Conservation (phyloP, 1,140 invertebrate species). For the Formica selysi region DNA sequence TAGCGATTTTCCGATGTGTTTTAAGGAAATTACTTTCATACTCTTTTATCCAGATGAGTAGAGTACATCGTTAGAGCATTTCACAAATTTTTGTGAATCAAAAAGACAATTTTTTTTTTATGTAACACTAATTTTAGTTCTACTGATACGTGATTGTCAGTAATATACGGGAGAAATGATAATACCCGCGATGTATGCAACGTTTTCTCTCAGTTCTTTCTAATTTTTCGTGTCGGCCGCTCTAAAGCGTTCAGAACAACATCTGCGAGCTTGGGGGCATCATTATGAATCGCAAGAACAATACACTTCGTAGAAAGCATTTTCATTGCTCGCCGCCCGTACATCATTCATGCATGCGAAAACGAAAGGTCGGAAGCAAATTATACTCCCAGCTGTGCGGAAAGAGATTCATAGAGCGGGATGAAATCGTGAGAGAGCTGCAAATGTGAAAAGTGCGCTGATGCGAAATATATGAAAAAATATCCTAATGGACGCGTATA, state of each 20-base stretch:
- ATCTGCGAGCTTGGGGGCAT: constrained; percentile 65
- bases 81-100: neutral
- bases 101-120: neutral
- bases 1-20: constrained; percentile 36
- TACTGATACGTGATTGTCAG: neutral
- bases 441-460: neutral
- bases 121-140: neutral
- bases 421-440: constrained; percentile 33
- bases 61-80: neutral
- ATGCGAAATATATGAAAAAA: constrained; percentile 21
- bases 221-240: constrained; percentile 23
- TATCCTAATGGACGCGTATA: constrained; percentile 32
- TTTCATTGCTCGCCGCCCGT: constrained; percentile 61
- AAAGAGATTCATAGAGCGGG: neutral
- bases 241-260: constrained; percentile 5
- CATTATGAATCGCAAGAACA: constrained; percentile 69
- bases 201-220: neutral
- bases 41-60: neutral
- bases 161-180: neutral
- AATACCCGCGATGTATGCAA: neutral
- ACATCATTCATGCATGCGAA: constrained; percentile 52
- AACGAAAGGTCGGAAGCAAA: constrained; percentile 60
- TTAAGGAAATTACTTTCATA: constrained; percentile 43
- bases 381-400: constrained; percentile 23
- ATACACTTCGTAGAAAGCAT: constrained; percentile 62